Percentiles rank a stretch among this genome's conserved stretches.
Conservation (phyloP, 2,797 vertebrate genomes). For the Labeo calbasu region DNA sequence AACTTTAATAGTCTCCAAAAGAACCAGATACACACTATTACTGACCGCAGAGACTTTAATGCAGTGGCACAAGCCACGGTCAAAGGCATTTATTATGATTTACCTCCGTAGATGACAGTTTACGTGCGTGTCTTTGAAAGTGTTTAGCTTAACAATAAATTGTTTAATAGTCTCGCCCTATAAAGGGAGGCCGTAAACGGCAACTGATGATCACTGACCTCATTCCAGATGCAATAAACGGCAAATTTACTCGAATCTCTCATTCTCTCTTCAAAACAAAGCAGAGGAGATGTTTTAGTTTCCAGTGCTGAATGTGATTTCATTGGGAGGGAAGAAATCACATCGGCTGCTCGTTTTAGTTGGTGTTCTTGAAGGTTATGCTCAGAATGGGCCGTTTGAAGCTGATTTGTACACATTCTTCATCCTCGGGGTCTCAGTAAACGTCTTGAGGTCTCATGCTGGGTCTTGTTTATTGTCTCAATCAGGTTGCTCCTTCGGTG, state of each 20-base stretch:
- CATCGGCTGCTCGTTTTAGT: neutral
- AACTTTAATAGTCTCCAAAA: neutral
- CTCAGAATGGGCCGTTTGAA: neutral
- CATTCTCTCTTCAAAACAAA: slow-evolving; percentile 37
- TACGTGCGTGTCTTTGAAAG: slow-evolving; percentile 5
- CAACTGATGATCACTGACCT: slow-evolving; percentile 8
- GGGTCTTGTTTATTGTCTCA: slow-evolving; percentile 31
- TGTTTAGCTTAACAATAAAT: slow-evolving; percentile 42
- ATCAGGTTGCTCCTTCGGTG: slow-evolving; percentile 92
- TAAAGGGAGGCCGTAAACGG: slow-evolving; percentile 19
- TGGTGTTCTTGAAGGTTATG: neutral
- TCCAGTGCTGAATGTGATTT: neutral
- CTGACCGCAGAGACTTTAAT: neutral
- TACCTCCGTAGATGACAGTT: neutral
- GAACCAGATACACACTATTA: neutral
- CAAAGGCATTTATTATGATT: neutral
- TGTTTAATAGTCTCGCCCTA: slow-evolving; percentile 24
- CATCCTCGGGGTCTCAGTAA: neutral
- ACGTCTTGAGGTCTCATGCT: neutral
- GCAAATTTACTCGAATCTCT: slow-evolving; percentile 18
- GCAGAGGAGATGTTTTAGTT: slow-evolving; percentile 19
- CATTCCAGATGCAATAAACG: slow-evolving; percentile 29
- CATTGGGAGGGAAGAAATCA: neutral
- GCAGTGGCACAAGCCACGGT: neutral
- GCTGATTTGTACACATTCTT: slow-evolving; percentile 19